A percentile compares a stretch with the other conserved stretches of the same genome.
These are phyloP conservation scores for Martes martes DNA, from an alignment of 2,113 vertebrate species.

Conservation along the genomic window DNA sequence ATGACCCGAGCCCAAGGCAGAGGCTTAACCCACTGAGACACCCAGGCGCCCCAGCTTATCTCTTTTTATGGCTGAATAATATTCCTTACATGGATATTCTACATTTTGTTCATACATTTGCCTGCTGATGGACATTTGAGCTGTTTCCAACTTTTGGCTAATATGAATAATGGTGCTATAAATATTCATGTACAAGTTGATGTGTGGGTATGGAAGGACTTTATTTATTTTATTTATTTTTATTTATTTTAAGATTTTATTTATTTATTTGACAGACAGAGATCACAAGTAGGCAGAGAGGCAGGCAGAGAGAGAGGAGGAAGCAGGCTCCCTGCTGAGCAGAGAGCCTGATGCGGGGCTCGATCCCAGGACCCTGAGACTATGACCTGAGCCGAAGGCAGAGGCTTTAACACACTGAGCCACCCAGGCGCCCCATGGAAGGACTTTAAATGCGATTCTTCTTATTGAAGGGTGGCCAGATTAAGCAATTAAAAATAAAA, in stretches of 20 bases:
- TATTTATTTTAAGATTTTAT: too few relatives aligned
- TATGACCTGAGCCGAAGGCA: too few relatives aligned
- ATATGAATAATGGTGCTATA: not conserved
- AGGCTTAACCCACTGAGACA: too few relatives aligned
- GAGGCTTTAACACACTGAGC: too few relatives aligned
- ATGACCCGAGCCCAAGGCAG: too few relatives aligned
- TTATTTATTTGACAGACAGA: too few relatives aligned
- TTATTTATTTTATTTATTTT: not conserved
- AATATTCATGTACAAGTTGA: not conserved
- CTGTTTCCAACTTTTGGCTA: not conserved
- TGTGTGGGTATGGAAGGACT: not conserved
- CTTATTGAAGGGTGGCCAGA: not conserved
- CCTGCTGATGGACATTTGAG: not conserved
- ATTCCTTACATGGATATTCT: not conserved
- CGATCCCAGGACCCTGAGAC: too few relatives aligned
- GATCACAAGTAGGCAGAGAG: too few relatives aligned
- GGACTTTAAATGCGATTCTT: not conserved
- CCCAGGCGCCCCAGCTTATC: not conserved
- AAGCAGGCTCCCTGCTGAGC: too few relatives aligned
- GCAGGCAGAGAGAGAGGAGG: too few relatives aligned
- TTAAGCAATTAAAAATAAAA: conserved; percentile 33
- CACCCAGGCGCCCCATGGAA: not conserved
- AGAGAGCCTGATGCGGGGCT: too few relatives aligned
- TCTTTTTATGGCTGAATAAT: not conserved
- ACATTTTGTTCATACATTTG: not conserved